Conservation (phyloP, 2,888 invertebrate species). For the Andrena fulva region DNA sequence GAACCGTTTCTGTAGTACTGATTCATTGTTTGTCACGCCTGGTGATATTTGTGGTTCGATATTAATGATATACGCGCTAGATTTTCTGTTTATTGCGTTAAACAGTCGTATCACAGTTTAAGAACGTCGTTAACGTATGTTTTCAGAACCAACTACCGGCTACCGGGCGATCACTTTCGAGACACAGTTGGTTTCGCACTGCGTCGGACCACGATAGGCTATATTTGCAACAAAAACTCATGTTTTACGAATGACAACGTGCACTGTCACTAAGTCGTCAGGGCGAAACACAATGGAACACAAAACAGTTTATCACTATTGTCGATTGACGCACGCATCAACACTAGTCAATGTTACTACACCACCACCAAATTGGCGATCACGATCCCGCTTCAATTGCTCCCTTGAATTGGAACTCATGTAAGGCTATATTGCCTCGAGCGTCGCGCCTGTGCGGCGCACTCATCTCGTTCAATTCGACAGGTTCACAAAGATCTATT, state of each 20-base stretch:
- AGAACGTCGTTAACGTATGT: not conserved
- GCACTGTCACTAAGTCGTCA: conserved; percentile 45
- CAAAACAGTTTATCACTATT: conserved; percentile 18
- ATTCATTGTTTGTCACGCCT: not conserved
- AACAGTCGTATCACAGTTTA: not conserved
- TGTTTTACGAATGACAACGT: conserved; percentile 22
- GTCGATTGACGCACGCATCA: conserved; percentile 11
- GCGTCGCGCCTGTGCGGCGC: not conserved
- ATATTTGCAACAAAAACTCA: conserved; percentile 14
- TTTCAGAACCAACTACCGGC: not conserved
- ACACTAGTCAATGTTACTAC: conserved; percentile 31
- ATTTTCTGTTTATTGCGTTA: not conserved
- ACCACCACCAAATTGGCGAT: conserved; percentile 1
- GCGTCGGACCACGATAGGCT: conserved; percentile 4
- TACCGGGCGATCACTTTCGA: conserved; percentile 15
- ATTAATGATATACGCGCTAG: not conserved
- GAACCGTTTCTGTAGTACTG: not conserved
- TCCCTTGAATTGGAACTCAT: not conserved
- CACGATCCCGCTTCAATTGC: conserved; percentile 26
- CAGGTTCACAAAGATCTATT: conserved; percentile 13
- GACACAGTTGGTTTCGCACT: not conserved
- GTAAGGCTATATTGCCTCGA: not conserved
- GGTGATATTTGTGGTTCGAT: too few relatives aligned
- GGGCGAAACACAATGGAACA: not conserved
- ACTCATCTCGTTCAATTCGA: conserved; percentile 22